phyloP scores from a whole-genome alignment of 2,888 invertebrate genomes.

The Dascillus cervinus region DNA sequence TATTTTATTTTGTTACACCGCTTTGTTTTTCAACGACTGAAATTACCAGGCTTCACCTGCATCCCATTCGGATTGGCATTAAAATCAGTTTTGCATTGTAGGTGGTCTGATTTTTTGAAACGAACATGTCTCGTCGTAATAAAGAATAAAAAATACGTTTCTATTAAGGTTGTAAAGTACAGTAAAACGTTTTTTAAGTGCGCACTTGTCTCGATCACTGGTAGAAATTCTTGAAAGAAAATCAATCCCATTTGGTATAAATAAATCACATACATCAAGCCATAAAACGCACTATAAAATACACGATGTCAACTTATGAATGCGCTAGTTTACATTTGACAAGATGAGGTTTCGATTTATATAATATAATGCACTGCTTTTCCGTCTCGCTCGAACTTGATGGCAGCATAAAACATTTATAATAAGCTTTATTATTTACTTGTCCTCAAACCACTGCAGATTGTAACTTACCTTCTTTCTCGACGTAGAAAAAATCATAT shows the following conservation, averaged over 20 bases:
- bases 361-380: conserved; percentile 24
- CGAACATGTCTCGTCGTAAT: conserved; percentile 20
- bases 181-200: conserved; percentile 17
- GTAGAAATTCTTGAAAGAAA: conserved; percentile 22
- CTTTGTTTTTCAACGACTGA: too few species aligned
- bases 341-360: conserved; percentile 20
- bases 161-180: conserved; percentile 22
- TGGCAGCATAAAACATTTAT: conserved; percentile 20
- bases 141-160: conserved; percentile 22
- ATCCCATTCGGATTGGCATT: too few species aligned
- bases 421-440: conserved; percentile 19
- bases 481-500: too few species aligned
- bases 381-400: too few species aligned
- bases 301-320: conserved; percentile 29
- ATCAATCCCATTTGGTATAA: conserved; percentile 29
- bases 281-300: conserved; percentile 29
- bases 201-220: conserved; percentile 14
- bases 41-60: too few species aligned
- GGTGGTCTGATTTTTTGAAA: conserved; percentile 22
- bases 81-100: too few species aligned
- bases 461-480: too few species aligned
- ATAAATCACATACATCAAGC: conserved; percentile 26
- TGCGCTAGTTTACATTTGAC: conserved; percentile 29
- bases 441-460: too few species aligned
- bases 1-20: too few species aligned